Base-by-base conservation (phyloP, 2,888 invertebrate species). In the Geotrupes spiniger region DNA sequence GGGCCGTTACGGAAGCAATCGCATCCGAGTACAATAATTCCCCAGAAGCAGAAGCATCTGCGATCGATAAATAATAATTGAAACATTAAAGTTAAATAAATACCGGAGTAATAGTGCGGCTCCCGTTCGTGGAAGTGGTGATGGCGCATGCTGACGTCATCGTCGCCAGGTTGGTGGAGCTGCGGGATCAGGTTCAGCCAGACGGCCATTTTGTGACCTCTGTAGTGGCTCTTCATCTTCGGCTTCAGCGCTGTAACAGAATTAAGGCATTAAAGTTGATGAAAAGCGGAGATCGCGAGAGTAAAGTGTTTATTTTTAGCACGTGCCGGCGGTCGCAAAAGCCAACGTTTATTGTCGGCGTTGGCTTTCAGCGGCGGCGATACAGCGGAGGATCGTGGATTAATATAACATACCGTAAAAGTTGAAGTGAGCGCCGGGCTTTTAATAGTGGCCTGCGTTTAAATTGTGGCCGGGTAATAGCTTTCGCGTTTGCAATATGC, bases 141-240 rank as follows among this genome's bases (percentile, higher is more conserved):
- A 64, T 88, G 86, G 1, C 83, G 73, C 77, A 85, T 84, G 62
- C 81, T 77, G 54, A 83, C 81, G 60, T 83, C 83, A 61, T 85
- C 79, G 55, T 82, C 79, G 11, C 89, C 89, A 1, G 88, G 87
- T 58, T 87, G 82, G 74, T 91, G 90, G 53, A 92, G 80, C 69
- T 90, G 89, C 10, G 91, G 91, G 56, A 92, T 85, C 44, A 92
- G 78, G 65, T 91, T 89, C 59, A 92, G 73, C 93, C 93, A 93
- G 52, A 92, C 81, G 44, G 92, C 89, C 84, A 92, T 86, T 76
- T 92, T 90, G 75, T 91, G 90, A 0, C 91, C 90, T 14, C 91
- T 80, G 74, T 92, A 92, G 75, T 92, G 92, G 62, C 87, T 88
- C 66, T 83, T 85, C 74, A 89, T 83, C 58, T 85, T 83, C 9